Evolutionary conservation across 2,113 vertebrate species (phyloP), one percentile per base, ranked within the genome.

Genomic region (Rhizomys pruinosus): DNA sequence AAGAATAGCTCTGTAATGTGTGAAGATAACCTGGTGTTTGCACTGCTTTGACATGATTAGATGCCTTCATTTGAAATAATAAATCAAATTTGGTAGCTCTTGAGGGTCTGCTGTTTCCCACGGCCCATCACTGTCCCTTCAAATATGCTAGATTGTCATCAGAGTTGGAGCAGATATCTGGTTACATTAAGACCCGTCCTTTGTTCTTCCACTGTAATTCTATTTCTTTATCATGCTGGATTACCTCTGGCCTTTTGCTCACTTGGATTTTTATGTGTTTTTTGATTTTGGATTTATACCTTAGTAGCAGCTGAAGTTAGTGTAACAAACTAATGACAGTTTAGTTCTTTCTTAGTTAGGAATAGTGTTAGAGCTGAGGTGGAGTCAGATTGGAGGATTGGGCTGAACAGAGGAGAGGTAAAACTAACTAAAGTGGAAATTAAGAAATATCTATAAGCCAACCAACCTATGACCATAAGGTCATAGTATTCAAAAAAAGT

Each of bases 21-120:
- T 79, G 20, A 1, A 16, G 91, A 84, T 78, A 79, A n/a, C 10
- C 23, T 22, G 23, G 16, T 63, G 29, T 77, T 84, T 93, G n/a
- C 61, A 27, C 15, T 84, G 12, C 12, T 86, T 20, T 42, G 16
- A 29, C 25, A 27, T 7, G 68, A 71, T 59, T 69, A 52, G 27
- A 91, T 37, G 29, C 34, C 86, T 96, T 42, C 20, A 42, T 87
- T 88, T 89, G n/a, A 74, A 71, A 34, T 59, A 57, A 73, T n/a
- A n/a, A n/a, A n/a, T 66, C 25, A 68, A 32, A 37, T 72, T 85
- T 11, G 0, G 63, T 80, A 23, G 34, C 78, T 37, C 77, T 81
- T 73, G 37, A 90, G 63, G 77, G 13, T 59, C 34, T 66, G 44
- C 8, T 57, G 6, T 34, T 85, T 90, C 72, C 34, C 2, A 1